These are phyloP conservation scores for Carollia perspicillata DNA, from an alignment of 2,113 vertebrate species.

Conservation along the genomic window DNA sequence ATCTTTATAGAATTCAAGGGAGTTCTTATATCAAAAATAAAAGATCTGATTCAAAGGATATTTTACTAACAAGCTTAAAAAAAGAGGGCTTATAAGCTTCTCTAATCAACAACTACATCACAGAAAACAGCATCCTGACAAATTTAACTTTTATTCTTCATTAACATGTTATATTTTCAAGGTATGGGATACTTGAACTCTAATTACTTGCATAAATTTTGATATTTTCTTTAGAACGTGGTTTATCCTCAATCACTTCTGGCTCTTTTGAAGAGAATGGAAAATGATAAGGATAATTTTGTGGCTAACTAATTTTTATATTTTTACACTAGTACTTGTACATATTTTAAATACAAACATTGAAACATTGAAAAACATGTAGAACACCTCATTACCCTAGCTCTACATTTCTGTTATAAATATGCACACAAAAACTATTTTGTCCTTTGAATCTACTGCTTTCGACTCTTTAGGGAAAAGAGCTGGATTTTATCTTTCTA, in stretches of 20 bases:
- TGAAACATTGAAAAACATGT: neutral
- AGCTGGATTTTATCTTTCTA: neutral
- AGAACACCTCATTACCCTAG: neutral
- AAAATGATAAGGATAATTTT: neutral
- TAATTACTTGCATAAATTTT: neutral
- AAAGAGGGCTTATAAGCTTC: neutral
- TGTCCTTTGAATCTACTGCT: neutral
- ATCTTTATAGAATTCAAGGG: neutral
- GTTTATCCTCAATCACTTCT: neutral
- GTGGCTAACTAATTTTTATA: neutral
- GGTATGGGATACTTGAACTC: neutral
- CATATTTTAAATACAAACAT: neutral
- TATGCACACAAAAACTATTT: neutral
- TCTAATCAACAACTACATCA: neutral
- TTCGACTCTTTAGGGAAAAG: neutral
- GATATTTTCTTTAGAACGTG: neutral
- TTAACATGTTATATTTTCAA: neutral
- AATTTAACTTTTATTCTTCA: neutral
- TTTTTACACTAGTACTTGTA: neutral
- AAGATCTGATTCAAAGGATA: neutral
- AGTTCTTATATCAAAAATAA: neutral
- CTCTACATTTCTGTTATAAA: neutral
- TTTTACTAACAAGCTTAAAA: neutral
- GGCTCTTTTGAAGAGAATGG: neutral
- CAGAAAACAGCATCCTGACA: neutral